Base-by-base conservation (phyloP, 1,140 invertebrate genomes). In the Aphelinus atriplicis region DNA sequence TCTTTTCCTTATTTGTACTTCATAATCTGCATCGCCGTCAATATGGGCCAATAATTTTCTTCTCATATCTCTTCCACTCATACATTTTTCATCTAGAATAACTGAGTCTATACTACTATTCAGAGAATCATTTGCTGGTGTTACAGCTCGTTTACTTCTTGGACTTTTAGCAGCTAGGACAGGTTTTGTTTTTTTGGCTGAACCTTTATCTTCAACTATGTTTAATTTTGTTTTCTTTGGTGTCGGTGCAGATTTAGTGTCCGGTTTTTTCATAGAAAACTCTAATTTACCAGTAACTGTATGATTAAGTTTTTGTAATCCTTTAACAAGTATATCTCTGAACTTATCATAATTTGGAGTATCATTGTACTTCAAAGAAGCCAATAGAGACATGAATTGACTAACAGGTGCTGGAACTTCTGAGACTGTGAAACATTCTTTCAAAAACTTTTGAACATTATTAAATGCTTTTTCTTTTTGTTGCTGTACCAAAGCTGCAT, bases 381-480 rank as follows among this genome's bases (percentile, higher is more conserved):
- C 67, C 3, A 86, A 26, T 56, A 84, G 57, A 9, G 75, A 65
- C 80, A 86, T 84, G 42, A 80, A 87, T 55, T 86, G 75, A 57
- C 10, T 73, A 9, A 88, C 68, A 58, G 83, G 51, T 9, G 66
- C 84, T 78, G 92, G 92, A 3, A 87, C 80, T 48, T 85, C 79
- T 53, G 84, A 86, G 50, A 87, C 85, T 2, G 80, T 77, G 83
- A 94, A 94, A 81, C 92, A 91, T 3, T 87, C 85, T 62, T 91
- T 90, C 3, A 94, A 81, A 76, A 92, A 91, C 42, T 80, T 79
- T 3, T 82, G 79, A 42, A 94, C 85, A 81, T 94, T 88, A 5
- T 86, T 85, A 87, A 94, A 93, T 58, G 93, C 92, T 77, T 92
- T 86, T 77, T 93, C 91, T 83, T 97, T 97, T 64, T 91, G 88